A percentile compares a stretch with the other conserved stretches of the same genome.
phyloP scores from a whole-genome alignment of 2,797 vertebrate species.

The Phaenicophaeus curvirostris region DNA sequence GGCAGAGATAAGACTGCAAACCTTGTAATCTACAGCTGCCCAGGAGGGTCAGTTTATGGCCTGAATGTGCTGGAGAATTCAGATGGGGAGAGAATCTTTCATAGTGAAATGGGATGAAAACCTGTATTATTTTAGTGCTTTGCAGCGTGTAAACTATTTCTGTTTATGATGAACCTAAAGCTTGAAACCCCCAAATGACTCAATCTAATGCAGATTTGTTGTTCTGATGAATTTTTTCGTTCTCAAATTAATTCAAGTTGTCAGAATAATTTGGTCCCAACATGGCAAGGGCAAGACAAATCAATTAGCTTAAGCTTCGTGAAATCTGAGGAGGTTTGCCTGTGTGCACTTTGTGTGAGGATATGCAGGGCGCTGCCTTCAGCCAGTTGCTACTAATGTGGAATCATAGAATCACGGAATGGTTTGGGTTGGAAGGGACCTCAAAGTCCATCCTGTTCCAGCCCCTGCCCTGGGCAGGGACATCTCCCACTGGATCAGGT shows the following conservation, averaged over 20 bases:
- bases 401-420: neutral
- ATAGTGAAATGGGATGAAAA: neutral
- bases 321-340: neutral
- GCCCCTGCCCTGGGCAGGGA: no score
- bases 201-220: conserved; percentile 33
- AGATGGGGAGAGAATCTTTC: neutral
- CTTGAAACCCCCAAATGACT: neutral
- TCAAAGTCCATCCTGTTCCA: no score
- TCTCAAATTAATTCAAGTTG: conserved; percentile 6
- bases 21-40: conserved; percentile 39
- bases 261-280: neutral
- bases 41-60: conserved; percentile 57
- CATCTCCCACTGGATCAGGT: no score
- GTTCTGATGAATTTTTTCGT: neutral
- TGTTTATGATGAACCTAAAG: neutral
- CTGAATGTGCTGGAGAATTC: neutral
- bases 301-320: neutral
- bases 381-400: neutral
- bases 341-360: neutral
- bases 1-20: conserved; percentile 54
- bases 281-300: neutral
- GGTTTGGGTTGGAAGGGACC: no score
- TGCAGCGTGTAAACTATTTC: neutral
- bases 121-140: neutral
- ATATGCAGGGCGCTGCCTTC: neutral